Evolutionary conservation across 2,888 invertebrate genomes (phyloP).

Genomic region (Apoda limacodes): DNA sequence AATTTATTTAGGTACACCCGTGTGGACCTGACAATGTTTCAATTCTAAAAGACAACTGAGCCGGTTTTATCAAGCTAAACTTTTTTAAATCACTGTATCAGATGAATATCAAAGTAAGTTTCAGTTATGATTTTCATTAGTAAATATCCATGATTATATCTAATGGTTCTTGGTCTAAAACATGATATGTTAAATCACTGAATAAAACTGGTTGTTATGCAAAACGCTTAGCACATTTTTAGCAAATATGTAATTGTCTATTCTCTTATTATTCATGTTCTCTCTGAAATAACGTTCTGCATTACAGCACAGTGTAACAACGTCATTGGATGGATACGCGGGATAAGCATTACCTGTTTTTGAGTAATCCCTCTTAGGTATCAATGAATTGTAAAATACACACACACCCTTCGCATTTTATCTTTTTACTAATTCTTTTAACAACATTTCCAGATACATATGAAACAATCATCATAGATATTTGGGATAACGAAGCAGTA

Average conservation of each 20-base stretch:
- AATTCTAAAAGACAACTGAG: no score
- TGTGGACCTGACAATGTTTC: no score
- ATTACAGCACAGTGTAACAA: constrained; percentile 2
- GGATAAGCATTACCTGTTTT: constrained; percentile 7
- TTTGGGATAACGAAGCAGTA: constrained; percentile 4
- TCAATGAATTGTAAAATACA: constrained; percentile 3
- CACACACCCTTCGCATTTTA: constrained; percentile 5
- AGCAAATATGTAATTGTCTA: background rate
- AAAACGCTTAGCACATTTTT: background rate
- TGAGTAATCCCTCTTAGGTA: constrained; percentile 8
- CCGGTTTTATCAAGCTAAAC: no score
- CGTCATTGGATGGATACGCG: constrained; percentile 6
- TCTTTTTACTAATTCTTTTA: constrained; percentile 4
- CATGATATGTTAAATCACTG: background rate
- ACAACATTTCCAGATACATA: constrained; percentile 1
- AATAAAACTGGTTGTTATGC: background rate
- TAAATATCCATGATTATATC: background rate
- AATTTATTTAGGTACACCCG: no score
- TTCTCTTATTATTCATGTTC: background rate
- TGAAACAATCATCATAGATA: constrained; percentile 6
- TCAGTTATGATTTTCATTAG: background rate
- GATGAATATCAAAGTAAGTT: background rate
- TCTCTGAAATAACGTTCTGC: background rate
- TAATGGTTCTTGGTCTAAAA: background rate
- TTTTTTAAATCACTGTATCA: no score